Evolutionary conservation across 2,113 vertebrate genomes (phyloP).

Genomic region (Hyperopisus bebe): DNA sequence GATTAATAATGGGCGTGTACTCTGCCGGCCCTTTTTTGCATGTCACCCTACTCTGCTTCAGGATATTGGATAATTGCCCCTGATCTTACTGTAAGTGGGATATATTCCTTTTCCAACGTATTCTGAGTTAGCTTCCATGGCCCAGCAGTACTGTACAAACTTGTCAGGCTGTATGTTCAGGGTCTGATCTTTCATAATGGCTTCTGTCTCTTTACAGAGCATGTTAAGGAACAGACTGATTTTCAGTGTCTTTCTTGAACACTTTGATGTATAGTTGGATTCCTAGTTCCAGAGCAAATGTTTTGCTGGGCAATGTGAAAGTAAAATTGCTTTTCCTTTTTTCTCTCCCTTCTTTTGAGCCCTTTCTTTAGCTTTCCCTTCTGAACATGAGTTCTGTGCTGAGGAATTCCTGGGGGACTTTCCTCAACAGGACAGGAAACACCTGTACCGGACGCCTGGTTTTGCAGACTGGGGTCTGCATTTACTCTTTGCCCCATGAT

Average conservation of each 20-base stretch:
- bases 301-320: neutral
- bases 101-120: neutral
- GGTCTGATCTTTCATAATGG: neutral
- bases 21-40: neutral
- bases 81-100: neutral
- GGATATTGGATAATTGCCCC: neutral
- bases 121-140: neutral
- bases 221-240: neutral
- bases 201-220: neutral
- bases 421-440: constrained; percentile 2
- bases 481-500: neutral
- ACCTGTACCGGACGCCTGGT: neutral
- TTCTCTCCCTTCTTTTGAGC: neutral
- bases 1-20: neutral
- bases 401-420: neutral
- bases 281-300: neutral
- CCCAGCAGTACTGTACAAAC: neutral
- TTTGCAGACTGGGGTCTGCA: constrained; percentile 6
- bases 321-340: neutral
- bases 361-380: neutral
- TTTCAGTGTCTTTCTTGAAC: neutral
- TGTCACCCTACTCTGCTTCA: neutral
- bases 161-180: neutral
- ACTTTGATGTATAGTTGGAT: neutral
- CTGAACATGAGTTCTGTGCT: neutral